phyloP scores from a whole-genome alignment of 2,888 invertebrate species.

The Biston betularia region DNA sequence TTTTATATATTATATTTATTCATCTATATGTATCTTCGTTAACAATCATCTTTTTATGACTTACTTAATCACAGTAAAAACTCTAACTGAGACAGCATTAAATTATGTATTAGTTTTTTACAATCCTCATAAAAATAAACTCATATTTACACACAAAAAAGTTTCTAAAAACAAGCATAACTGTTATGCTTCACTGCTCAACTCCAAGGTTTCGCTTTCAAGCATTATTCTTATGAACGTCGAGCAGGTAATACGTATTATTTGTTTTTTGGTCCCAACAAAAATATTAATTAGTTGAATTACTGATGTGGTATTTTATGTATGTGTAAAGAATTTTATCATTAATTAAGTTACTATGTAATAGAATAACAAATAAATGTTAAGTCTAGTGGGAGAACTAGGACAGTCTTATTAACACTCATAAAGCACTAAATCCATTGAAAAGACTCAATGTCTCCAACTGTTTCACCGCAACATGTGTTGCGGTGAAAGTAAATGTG shows the following conservation, averaged over 20 bases:
- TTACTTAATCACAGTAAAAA: too few species aligned
- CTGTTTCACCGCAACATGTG: constrained; percentile 28
- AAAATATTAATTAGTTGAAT: not conserved
- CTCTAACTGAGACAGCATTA: too few species aligned
- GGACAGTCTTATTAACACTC: constrained; percentile 15
- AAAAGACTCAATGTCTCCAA: constrained; percentile 9
- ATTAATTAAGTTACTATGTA: not conserved
- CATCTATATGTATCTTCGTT: too few species aligned
- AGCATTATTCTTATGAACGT: constrained; percentile 3
- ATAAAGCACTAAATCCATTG: constrained; percentile 8
- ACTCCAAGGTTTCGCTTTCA: constrained; percentile 12
- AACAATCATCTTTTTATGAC: too few species aligned
- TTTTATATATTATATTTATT: too few species aligned
- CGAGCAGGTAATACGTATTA: not conserved
- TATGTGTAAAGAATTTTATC: not conserved
- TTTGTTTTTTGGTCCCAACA: not conserved
- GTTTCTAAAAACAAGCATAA: constrained; percentile 4
- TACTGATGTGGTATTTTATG: constrained; percentile 4
- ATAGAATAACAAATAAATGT: not conserved
- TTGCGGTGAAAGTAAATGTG: constrained; percentile 42
- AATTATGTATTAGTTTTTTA: not conserved
- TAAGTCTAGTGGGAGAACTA: not conserved
- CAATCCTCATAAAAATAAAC: not conserved
- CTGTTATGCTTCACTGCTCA: constrained; percentile 13
- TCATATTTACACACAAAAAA: not conserved